phyloP scores from a whole-genome alignment of 2,113 vertebrate species.

The Haemorhous mexicanus region DNA sequence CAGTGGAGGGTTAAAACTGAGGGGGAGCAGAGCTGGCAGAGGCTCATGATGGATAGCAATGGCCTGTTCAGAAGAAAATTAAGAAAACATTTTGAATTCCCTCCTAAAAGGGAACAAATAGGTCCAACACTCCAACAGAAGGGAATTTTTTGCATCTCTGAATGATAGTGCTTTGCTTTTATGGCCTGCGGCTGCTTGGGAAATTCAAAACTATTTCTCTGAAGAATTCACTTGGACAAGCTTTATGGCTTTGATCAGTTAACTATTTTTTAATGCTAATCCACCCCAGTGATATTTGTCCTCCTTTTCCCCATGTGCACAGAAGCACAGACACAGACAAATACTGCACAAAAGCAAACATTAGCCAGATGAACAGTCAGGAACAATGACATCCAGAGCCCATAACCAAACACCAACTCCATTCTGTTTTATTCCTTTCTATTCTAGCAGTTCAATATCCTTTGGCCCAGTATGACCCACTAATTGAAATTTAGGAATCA shows the following conservation, averaged over 20 bases:
- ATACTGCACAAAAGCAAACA: conserved; percentile 47
- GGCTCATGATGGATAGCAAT: background rate
- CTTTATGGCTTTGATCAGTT: conserved; percentile 65
- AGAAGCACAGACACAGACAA: conserved; percentile 40
- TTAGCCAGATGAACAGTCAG: conserved; percentile 20
- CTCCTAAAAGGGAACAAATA: conserved; percentile 54
- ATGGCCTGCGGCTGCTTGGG: conserved; percentile 48
- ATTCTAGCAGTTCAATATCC: background rate
- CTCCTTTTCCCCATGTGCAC: conserved; percentile 33
- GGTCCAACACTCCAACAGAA: conserved; percentile 14
- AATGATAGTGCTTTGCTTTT: conserved; percentile 11
- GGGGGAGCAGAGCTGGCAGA: background rate
- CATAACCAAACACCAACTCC: conserved; percentile 22
- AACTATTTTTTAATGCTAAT: conserved; percentile 69
- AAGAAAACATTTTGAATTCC: conserved; percentile 43
- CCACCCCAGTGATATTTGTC: conserved; percentile 55
- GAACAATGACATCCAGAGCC: conserved; percentile 33
- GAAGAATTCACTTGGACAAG: conserved; percentile 64
- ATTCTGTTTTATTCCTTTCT: background rate
- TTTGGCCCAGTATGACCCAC: background rate
- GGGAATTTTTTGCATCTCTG: conserved; percentile 51
- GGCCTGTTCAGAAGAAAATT: conserved; percentile 37
- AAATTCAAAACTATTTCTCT: conserved; percentile 64
- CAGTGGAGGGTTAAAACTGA: background rate
- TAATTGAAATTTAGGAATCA: conserved; percentile 11